Evolutionary conservation across 2,888 invertebrate species (phyloP), one percentile per base, ranked within the genome.

Genomic region (Lepetodrilus schrolli): DNA sequence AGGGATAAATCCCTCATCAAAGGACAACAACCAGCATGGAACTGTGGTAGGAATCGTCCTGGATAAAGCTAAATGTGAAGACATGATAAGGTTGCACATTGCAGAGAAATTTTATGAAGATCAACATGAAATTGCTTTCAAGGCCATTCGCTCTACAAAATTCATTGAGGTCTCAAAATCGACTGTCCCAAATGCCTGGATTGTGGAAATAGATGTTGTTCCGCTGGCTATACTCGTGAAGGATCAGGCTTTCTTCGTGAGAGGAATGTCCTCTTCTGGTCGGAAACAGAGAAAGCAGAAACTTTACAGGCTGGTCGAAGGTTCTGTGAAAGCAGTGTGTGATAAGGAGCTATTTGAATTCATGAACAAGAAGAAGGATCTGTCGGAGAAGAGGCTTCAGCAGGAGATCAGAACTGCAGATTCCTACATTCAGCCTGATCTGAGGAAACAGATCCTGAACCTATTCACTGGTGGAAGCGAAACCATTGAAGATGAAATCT

Each of bases 181-280:
- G 8, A 34, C 38, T 0, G 30, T 34, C n/a, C 4, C n/a, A 5
- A 65, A 68, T 0, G 38, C 74, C 2, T 77, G 58, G 30, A 76
- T 82, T 7, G 47, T 82, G 21, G 82, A 82, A 65, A 43, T 82
- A n/a, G 82, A 82, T 74, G 74, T 82, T 47, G 74, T 78, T 13
- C 78, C 82, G 2, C 51, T 65, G 43, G 74, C 70, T 20, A 36
- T 13, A 2, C 30, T 75, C 4, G 68, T 80, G 20, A 36, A 51
- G 34, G 72, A 77, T 26, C 76, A 78, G 7, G 78, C 74, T 2
- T 74, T 82, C 58, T 37, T 34, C n/a, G 21, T 49, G 48, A 65
- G 23, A 38, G 50, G 34, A 21, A 38, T 51, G 47, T 7, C 17
- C 1, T 7, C 65, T 23, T 37, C 36, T 34, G 73, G 43, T 20